Percentiles rank a stretch among this genome's conserved stretches.
These are phyloP conservation scores for Parauchenoglanis ngamensis DNA, from an alignment of 2,797 vertebrate genomes.

Conservation along the genomic window DNA sequence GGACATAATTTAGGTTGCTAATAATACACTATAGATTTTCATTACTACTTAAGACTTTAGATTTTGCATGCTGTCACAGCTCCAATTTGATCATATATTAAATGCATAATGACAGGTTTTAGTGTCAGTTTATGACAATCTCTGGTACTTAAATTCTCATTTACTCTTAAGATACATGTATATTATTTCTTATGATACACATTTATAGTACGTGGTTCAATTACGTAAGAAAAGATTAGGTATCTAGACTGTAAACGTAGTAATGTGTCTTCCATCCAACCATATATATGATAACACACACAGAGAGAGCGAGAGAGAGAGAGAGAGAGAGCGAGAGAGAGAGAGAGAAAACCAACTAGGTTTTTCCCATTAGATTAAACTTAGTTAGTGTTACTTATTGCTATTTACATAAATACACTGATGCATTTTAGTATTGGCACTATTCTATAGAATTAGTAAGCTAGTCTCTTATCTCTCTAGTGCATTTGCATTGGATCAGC, in stretches of 20 bases:
- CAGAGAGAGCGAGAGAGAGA: no score
- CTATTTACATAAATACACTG: conserved; percentile 14
- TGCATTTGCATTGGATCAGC: conserved; percentile 69
- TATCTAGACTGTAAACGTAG: background rate
- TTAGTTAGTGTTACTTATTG: conserved; percentile 8
- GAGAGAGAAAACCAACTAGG: background rate
- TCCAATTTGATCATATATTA: conserved; percentile 38
- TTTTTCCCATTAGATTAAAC: background rate
- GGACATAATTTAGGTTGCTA: conserved; percentile 36
- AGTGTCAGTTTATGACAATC: conserved; percentile 25
- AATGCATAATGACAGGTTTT: conserved; percentile 6
- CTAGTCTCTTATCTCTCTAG: conserved; percentile 66
- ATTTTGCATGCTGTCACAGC: no score
- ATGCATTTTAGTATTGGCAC: background rate
- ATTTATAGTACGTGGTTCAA: background rate
- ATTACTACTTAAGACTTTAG: conserved; percentile 25
- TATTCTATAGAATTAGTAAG: conserved; percentile 20
- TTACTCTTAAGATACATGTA: conserved; percentile 2
- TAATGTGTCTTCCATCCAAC: background rate
- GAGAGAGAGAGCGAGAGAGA: no score
- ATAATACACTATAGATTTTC: conserved; percentile 46
- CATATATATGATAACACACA: no score
- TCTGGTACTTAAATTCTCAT: conserved; percentile 34
- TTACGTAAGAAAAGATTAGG: background rate
- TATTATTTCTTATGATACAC: background rate